phyloP scores from a whole-genome alignment of 2,113 vertebrate species.

The Syngnathus floridae region DNA sequence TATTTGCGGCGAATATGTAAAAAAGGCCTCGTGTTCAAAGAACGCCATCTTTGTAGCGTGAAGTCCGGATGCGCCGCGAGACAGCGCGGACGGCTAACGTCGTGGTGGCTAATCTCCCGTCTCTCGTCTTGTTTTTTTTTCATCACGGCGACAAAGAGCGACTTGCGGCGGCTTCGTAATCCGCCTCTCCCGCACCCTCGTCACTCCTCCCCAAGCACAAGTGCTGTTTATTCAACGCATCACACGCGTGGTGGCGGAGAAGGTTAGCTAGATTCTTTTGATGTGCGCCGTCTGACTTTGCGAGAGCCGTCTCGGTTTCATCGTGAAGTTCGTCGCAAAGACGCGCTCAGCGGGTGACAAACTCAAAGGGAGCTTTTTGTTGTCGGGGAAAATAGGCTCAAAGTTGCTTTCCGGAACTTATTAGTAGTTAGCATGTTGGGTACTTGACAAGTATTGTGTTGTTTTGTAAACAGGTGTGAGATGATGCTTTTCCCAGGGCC shows the following conservation, averaged over 20 bases:
- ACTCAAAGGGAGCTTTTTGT: constrained; percentile 1
- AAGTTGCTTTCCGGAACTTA: not conserved
- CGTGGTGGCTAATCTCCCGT: constrained; percentile 56
- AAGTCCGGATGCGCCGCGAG: constrained; percentile 14
- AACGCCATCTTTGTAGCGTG: constrained; percentile 2
- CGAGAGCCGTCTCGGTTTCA: not conserved
- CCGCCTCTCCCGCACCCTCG: not conserved
- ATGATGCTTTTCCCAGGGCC: too few relatives aligned
- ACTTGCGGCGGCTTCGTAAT: constrained; percentile 55
- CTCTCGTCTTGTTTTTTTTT: constrained; percentile 41
- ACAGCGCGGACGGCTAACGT: constrained; percentile 45
- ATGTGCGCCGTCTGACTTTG: not conserved
- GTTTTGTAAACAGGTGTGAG: too few relatives aligned
- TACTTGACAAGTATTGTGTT: too few relatives aligned
- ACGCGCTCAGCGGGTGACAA: not conserved
- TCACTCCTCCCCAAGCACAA: constrained; percentile 55
- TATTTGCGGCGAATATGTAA: not conserved
- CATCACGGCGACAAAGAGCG: constrained; percentile 56
- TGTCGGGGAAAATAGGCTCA: not conserved
- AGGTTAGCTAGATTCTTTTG: constrained; percentile 5
- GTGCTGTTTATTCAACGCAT: constrained; percentile 54
- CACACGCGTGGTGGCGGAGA: constrained; percentile 17
- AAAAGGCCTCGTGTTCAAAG: not conserved
- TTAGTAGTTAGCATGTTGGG: not conserved
- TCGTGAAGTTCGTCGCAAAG: not conserved